Evolutionary conservation across 2,113 vertebrate species (phyloP).

Genomic region (Pristiophorus japonicus): DNA sequence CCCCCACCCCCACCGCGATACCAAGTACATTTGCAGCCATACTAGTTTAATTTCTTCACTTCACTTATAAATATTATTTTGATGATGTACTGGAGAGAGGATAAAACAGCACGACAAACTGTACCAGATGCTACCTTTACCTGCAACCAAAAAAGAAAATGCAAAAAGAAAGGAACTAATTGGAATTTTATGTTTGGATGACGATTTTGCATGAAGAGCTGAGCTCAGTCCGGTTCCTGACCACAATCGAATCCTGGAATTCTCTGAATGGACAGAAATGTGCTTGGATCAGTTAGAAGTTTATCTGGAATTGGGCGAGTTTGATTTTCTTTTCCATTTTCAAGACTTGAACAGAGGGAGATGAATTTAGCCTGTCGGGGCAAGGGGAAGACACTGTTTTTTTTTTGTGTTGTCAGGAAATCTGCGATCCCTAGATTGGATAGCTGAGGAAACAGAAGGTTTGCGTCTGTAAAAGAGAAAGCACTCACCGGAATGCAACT

Average conservation of each 20-base stretch:
- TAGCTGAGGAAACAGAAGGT: constrained; percentile 2
- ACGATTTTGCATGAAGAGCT: not conserved
- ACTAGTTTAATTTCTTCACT: not conserved
- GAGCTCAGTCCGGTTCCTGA: not conserved
- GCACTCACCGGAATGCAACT: constrained; percentile 10
- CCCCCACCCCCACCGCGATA: not conserved
- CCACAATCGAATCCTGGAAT: not conserved
- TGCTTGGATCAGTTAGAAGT: not conserved
- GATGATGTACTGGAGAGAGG: not conserved
- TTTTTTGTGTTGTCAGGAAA: constrained; percentile 17
- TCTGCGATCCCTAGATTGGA: constrained; percentile 6
- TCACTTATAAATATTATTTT: not conserved
- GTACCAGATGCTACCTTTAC: not conserved
- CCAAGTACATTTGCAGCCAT: not conserved
- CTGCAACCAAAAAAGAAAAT: not conserved
- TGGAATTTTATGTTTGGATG: not conserved
- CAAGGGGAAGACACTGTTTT: not conserved
- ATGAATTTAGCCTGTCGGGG: not conserved
- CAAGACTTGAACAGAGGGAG: not conserved
- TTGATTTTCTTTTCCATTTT: not conserved
- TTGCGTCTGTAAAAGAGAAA: not conserved
- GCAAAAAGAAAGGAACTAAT: not conserved
- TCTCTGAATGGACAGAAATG: not conserved
- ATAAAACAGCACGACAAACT: not conserved
- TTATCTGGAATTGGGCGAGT: not conserved